A percentile compares a stretch with the other conserved stretches of the same genome.
Conservation (phyloP, 2,797 vertebrate species). For the Acomys russatus region DNA sequence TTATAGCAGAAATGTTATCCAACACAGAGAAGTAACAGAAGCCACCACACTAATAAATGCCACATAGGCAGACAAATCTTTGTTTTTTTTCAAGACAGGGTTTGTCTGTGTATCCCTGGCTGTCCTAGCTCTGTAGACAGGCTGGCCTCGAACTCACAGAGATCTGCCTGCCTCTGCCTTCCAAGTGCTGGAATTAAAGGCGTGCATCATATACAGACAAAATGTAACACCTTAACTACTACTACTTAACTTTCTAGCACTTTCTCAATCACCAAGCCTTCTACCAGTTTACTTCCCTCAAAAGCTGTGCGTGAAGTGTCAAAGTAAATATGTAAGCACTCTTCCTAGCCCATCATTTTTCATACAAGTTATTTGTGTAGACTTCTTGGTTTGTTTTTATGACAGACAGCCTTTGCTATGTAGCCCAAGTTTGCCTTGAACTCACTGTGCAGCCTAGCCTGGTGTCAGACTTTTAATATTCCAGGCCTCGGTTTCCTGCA, state of each 20-base stretch:
- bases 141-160: neutral
- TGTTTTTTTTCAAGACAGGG: too few relatives aligned
- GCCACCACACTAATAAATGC: too few relatives aligned
- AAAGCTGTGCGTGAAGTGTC: slow-evolving; percentile 22
- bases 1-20: too few relatives aligned
- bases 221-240: neutral
- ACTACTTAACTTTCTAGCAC: slow-evolving; percentile 15
- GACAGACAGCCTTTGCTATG: neutral
- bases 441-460: neutral
- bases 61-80: too few relatives aligned
- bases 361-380: neutral
- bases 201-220: neutral
- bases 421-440: neutral
- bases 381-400: neutral
- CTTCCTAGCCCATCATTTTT: slow-evolving; percentile 13
- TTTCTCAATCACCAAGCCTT: neutral
- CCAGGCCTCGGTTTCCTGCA: neutral
- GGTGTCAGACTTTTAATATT: neutral
- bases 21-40: too few relatives aligned
- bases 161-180: neutral
- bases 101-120: neutral
- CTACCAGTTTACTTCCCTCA: slow-evolving; percentile 16
- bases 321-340: neutral
- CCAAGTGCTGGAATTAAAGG: neutral
- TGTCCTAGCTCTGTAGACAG: neutral